These are phyloP conservation scores for Cyclina sinensis DNA, from an alignment of 1,140 invertebrate species.

Conservation along the genomic window DNA sequence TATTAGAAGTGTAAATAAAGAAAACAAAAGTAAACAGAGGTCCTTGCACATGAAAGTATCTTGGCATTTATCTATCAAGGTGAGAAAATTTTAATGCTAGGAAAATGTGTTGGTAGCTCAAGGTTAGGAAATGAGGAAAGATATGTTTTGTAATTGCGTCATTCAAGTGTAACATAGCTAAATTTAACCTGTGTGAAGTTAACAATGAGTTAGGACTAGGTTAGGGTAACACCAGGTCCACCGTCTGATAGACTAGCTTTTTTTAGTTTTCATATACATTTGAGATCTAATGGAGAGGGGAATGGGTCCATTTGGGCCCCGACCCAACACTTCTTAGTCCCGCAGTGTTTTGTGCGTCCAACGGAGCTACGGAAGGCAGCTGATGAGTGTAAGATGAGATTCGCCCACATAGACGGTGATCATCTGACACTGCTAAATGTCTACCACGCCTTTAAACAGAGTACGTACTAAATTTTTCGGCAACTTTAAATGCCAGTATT, in stretches of 20 bases:
- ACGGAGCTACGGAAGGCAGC: conserved; percentile 99
- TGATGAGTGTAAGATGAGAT: conserved; percentile 99
- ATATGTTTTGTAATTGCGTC: too few species aligned
- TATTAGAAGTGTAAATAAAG: too few species aligned
- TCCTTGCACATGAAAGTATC: too few species aligned
- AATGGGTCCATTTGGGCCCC: conserved; percentile 83
- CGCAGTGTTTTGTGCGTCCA: conserved; percentile 99
- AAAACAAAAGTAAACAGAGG: too few species aligned
- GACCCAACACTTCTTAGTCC: conserved; percentile 90
- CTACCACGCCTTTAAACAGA: conserved; percentile 99
- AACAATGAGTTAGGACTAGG: background rate
- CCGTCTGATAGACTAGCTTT: conserved; percentile 80
- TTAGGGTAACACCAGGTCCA: conserved; percentile 50
- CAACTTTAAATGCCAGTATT: too few species aligned
- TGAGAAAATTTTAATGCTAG: too few species aligned
- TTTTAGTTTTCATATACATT: conserved; percentile 83
- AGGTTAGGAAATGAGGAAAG: too few species aligned
- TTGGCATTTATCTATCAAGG: too few species aligned
- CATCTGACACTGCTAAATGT: conserved; percentile 98
- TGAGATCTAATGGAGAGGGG: conserved; percentile 85
- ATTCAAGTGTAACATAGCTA: too few species aligned
- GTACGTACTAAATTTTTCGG: too few species aligned
- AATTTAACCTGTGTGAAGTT: too few species aligned
- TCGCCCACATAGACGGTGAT: conserved; percentile 99
- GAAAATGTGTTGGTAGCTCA: too few species aligned